Conservation (phyloP, 2,888 invertebrate genomes). For the Nemoura dubitans region DNA sequence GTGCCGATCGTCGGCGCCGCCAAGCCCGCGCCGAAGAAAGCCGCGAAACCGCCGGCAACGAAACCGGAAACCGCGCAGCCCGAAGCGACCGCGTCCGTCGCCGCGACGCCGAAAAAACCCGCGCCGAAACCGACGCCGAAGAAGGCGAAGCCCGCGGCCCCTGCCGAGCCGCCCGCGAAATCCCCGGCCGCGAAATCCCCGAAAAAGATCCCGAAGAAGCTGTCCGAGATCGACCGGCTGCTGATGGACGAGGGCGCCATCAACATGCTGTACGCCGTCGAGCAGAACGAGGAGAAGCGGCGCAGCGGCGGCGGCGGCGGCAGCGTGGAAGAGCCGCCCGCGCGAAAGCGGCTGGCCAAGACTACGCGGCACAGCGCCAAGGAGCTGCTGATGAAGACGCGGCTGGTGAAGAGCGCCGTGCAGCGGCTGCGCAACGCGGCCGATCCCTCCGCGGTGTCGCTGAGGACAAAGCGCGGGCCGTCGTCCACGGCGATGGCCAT, state of each 20-base stretch:
- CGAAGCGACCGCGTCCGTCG: neutral
- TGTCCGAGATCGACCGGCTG: constrained; percentile 78
- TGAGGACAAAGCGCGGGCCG: neutral
- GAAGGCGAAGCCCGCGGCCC: neutral
- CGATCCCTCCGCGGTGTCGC: constrained; percentile 17
- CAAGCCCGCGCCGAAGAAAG: neutral
- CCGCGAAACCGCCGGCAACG: neutral
- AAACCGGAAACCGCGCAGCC: neutral
- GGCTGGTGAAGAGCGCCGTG: constrained; percentile 69
- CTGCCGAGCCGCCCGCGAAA: neutral
- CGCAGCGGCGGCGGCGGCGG: constrained; percentile 24
- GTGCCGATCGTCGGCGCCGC: neutral
- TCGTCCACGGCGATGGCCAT: too few species aligned
- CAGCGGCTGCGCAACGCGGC: constrained; percentile 62
- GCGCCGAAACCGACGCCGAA: neutral
- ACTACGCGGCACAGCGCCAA: constrained; percentile 53
- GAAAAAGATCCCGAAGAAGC: constrained; percentile 61
- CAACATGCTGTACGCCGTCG: constrained; percentile 84
- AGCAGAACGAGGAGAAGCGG: constrained; percentile 60
- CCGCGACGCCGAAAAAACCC: neutral
- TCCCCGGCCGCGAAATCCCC: constrained; percentile 34
- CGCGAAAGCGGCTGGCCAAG: constrained; percentile 48
- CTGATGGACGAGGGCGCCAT: constrained; percentile 88
- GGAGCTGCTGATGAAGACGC: constrained; percentile 66
- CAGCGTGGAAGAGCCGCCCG: neutral